Base-by-base conservation (phyloP, 2,113 vertebrate species). In the Labeo catla region DNA sequence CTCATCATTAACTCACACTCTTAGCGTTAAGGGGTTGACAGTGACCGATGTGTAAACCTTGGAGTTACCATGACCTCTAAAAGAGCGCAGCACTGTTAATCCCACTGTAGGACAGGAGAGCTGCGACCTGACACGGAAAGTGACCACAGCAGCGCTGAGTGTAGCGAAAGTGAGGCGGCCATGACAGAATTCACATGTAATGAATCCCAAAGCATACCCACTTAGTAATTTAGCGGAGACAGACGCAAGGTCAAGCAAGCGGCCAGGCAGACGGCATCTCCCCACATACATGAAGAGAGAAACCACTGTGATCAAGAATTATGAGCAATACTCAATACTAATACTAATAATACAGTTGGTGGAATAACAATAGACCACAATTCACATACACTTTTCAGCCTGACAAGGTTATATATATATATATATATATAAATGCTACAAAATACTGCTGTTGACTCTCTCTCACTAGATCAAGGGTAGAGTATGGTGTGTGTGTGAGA, bases 191-290 rank as follows among this genome's bases (percentile, higher is more conserved):
- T 80, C 65, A 73, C 79, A 61, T 87, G 72, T 83, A 89, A 89
- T 89, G 78, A 83, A 83, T 81, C 79, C 83, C 81, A 23, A n/a
- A 61, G 65, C 66, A 12, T 70, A 86, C 76, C 88, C 83, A 87
- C 81, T 23, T 82, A 89, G 63, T 45, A 85, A 78, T 87, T 83
- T 87, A 77, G 86, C 59, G 77, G 83, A 87, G 88, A 86, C 82
- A 87, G 88, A 89, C 16, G 34, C 65, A 68, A 49, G 50, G 88
- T 45, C 4, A 13, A 89, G 45, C 78, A 85, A 74, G 76, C 43
- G 39, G 82, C 34, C 78, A 84, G 39, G 36, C 80, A 79, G 70
- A 88, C 50, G 49, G 83, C 59, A 82, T 76, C 39, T 36, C 83
- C 74, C 70, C 23, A 83, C 21, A 76, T 7, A 28, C 36, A 16